Evolutionary conservation across 2,888 invertebrate genomes (phyloP), one percentile per base, ranked within the genome.

Genomic region (Apodemia mormo): DNA sequence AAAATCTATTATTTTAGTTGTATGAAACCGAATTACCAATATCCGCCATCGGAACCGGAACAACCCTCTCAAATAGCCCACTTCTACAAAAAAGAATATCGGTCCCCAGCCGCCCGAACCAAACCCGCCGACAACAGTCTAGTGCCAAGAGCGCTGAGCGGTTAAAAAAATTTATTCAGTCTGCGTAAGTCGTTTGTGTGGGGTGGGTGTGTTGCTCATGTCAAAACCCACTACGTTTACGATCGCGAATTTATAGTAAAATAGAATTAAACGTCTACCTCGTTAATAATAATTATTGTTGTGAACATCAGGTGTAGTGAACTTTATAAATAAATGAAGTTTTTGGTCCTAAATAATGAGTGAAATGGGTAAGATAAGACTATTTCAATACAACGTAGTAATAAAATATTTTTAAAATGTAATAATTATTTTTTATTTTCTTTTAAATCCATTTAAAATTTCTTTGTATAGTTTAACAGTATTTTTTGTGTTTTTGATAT

Each of bases 191-290:
- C 86, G 79, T 78, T 84, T 79, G 78, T 66, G 67, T 65, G 78
- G 76, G 80, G 72, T 79, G 84, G 74, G 76, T 72, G 88, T 81
- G 84, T 80, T 76, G 78, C 77, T 78, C 71, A 43, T 66, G 52
- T 75, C 74, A 66, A 49, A 69, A 76, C 70, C 58, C 81, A 81
- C 87, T 86, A 84, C 85, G 83, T 85, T 64, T 82, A 80, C 81
- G 79, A 78, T 87, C 88, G 89, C 90, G 90, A 86, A 78, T 83
- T 81, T 76, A 77, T 73, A 74, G 80, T 78, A 83, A 82, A 77
- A 79, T 71, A 71, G 73, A 77, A 78, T 70, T 71, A 71, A 72
- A 71, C 71, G 78, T 72, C 80, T 82, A 82, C 79, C 80, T 82
- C 80, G 78, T 75, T 73, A 70, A 74, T 74, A 71, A 73, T 22